Evolutionary conservation across 2,797 vertebrate genomes (phyloP), one percentile per base, ranked within the genome.

Genomic region (Anguilla marmorata): DNA sequence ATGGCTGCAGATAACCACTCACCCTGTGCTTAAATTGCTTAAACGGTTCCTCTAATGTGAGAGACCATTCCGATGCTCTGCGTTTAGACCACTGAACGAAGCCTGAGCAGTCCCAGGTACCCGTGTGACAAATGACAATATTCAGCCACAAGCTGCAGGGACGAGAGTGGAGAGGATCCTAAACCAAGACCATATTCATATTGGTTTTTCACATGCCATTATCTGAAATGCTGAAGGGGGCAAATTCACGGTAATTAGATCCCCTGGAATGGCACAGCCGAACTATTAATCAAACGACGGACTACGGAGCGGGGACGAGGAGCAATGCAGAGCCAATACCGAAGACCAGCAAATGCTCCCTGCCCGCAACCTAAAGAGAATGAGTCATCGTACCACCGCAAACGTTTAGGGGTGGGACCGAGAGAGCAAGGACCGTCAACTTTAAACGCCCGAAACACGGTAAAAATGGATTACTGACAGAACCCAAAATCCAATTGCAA

Each of bases 261-360:
- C 89, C 89, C 63, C 30, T 88, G 84, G 45, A 88, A 90, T 88
- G 91, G 80, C 58, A 91, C 92, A 92, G 90, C 85, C 90, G 91
- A 76, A 90, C 90, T 91, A 89, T 85, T 94, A 92, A 85, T 90
- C 91, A 90, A 93, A 89, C 89, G 88, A 92, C 90, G 66, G 86
- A 85, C 86, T 84, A 87, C 45, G 76, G 82, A 87, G 58, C 56
- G 66, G n/a, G 41, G 72, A 72, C 19, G 19, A 60, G 66, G 56
- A 79, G 72, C 45, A 69, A 45, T 1, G 7, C 12, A 82, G 72
- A 69, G 79, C 85, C 24, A 11, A 52, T 48, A 74, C 48, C 37
- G 24, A 52, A 12, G 24, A 27, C 24, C 16, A 9, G n/a, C 66
- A 50, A 27, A 58, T 87, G 14, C 52, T n/a, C 41, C 52, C 48